Evolutionary conservation across 1,140 invertebrate species (phyloP), one percentile per base, ranked within the genome.

Genomic region (Cotesia typhae): DNA sequence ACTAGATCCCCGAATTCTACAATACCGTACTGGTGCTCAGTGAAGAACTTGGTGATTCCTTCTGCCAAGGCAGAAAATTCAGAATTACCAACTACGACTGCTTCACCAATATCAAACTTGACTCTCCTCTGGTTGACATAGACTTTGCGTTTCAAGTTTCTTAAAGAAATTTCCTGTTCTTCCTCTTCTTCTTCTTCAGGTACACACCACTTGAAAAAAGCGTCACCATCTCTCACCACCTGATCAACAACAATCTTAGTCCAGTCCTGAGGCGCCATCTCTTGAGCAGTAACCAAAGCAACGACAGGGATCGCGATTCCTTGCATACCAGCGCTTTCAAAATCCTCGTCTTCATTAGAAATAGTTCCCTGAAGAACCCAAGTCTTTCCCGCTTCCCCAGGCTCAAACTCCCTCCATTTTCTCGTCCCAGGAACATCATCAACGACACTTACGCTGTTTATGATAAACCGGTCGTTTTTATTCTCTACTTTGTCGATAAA

Each of bases 141-240:
- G 0, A 86, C 71, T n/a, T 77, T 70, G 35, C 72, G 81, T 64
- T 82, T 85, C 37, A 83, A 67, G 28, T 77, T 70, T 0, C 66
- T 70, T 0, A 82, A 14, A 3, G 64, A 66, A 20, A 85, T 70
- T 12, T 70, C 73, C 1, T 67, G 67, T 52, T 74, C 53, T 14
- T 80, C 78, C 0, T 75, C 75, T 2, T 72, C 75, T 2, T 72
- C 65, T 4, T 66, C 60, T 0, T 41, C 0, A 4, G 80, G 70
- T 10, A 78, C 75, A 10, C 80, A 85, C 82, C 81, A 83, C n/a
- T 79, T 75, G 14, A 78, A 86, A 47, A 84, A 86, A 51, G 51
- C 68, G 63, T 86, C 77, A 0, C 83, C 85, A 6, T 84, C 82
- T 28, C 36, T 65, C 1, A 85, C 51, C 0, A 74, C 59, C 0